Base-by-base conservation (phyloP, 2,888 invertebrate species). In the Andrena chrysosceles region DNA sequence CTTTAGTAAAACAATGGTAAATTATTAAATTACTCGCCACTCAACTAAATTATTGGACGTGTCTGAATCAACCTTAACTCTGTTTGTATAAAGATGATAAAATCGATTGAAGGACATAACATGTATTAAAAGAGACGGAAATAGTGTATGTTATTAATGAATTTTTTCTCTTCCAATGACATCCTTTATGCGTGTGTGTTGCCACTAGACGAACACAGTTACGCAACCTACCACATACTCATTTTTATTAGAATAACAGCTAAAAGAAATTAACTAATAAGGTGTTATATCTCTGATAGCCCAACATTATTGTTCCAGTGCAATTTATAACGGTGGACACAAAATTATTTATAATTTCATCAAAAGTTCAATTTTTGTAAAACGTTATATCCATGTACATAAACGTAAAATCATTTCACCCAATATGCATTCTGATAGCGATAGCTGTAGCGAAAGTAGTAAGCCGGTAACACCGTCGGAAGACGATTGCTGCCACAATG, bases 401-500 rank as follows among this genome's bases (percentile, higher is more conserved):
- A 29, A 60, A 49, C 42, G 31, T 52, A 42, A 31, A 6, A 13
- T 49, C 26, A 13, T n/a, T 42, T 59, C 56, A 33, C 10, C 26
- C 33, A 54, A 33, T 52, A 84, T 84, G 84, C 67, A 67, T 60
- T 29, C 26, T 62, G 35, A 75, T 70, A 74, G 54, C 29, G 33
- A 74, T 70, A 74, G 26, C 31, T 33, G 56, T n/a, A 62, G 74
- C 54, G 73, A 84, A 35, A 68, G 77, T 70, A 72, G 85, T 63
- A 89, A 91, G 20, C 92, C 92, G 3, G 23, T 52, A 54, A 92
- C 91, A 35, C 93, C 93, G 29, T 71, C 79, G 52, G 77, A 91
- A 26, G 87, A 91, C 56, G 92, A 93, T 85, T 93, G 93, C 68
- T 93, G 93, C 72, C 92, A 92, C 48, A 92, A 90, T 88, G 90